Percentiles rank a stretch among this genome's conserved stretches.
Evolutionary conservation across 1,140 invertebrate species (phyloP).

Genomic region (Microplitis demolitor): DNA sequence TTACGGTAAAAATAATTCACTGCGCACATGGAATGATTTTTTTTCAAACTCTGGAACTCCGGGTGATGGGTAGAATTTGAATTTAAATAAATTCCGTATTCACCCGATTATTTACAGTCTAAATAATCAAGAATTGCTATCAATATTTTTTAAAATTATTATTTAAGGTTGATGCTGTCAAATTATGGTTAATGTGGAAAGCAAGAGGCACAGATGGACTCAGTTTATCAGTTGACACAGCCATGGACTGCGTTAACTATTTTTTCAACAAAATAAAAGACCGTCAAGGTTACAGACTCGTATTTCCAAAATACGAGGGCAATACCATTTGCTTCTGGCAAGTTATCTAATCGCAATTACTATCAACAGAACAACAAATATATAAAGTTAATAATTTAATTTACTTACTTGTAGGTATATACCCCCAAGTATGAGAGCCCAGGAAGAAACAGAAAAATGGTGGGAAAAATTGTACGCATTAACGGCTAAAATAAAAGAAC

Average conservation of each 20-base stretch:
- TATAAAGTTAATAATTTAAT: background rate
- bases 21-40: too few relatives aligned
- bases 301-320: conserved; percentile 69
- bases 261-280: conserved; percentile 60
- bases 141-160: background rate
- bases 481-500: conserved; percentile 83
- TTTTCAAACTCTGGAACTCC: too few relatives aligned
- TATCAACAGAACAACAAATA: background rate
- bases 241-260: conserved; percentile 68
- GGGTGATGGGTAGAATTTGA: too few relatives aligned
- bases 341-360: background rate
- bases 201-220: conserved; percentile 71
- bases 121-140: background rate
- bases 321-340: conserved; percentile 93
- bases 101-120: background rate
- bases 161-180: conserved; percentile 81
- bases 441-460: conserved; percentile 70
- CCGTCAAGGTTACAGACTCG: conserved; percentile 67
- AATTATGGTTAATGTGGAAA: conserved; percentile 94
- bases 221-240: conserved; percentile 66
- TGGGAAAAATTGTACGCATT: conserved; percentile 71
- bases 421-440: conserved; percentile 72
- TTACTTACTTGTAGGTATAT: conserved; percentile 64
- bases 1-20: too few relatives aligned
- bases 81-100: background rate